These are phyloP conservation scores for Leptinotarsa texana DNA, from an alignment of 1,140 invertebrate species.

Conservation along the genomic window DNA sequence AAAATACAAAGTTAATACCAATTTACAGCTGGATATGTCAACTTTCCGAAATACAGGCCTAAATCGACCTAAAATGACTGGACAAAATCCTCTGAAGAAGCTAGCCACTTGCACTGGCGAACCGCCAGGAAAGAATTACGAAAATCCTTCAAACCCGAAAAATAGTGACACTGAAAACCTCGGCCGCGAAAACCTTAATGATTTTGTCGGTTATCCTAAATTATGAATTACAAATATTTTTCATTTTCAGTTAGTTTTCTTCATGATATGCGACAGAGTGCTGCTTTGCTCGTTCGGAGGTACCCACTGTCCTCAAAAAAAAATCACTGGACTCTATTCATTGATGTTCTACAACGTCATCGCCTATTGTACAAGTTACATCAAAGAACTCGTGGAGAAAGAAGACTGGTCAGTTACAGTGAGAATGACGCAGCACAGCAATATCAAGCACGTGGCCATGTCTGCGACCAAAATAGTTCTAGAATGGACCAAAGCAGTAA, in stretches of 20 bases:
- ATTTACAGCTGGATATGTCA: too few relatives aligned
- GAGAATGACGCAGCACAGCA: conserved; percentile 71
- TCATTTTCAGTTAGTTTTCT: conserved; percentile 69
- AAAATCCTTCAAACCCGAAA: too few relatives aligned
- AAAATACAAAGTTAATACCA: too few relatives aligned
- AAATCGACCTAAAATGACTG: too few relatives aligned
- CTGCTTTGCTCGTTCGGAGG: conserved; percentile 52
- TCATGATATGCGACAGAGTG: conserved; percentile 71
- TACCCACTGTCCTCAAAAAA: conserved; percentile 61
- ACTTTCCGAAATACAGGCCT: too few relatives aligned
- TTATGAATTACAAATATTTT: background rate
- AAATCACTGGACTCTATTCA: conserved; percentile 72
- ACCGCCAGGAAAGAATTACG: too few relatives aligned
- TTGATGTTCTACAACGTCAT: conserved; percentile 82
- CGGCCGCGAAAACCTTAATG: too few relatives aligned
- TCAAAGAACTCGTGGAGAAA: conserved; percentile 72
- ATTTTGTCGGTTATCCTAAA: too few relatives aligned
- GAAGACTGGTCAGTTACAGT: conserved; percentile 78
- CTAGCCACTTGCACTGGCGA: too few relatives aligned
- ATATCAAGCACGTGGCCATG: conserved; percentile 78
- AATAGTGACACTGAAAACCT: too few relatives aligned
- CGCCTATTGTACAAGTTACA: conserved; percentile 75
- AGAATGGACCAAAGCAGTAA: conserved; percentile 81
- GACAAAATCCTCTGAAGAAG: too few relatives aligned
- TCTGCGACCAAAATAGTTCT: conserved; percentile 78